Conservation (phyloP, 2,888 invertebrate species). For the Drosophila greeni region DNA sequence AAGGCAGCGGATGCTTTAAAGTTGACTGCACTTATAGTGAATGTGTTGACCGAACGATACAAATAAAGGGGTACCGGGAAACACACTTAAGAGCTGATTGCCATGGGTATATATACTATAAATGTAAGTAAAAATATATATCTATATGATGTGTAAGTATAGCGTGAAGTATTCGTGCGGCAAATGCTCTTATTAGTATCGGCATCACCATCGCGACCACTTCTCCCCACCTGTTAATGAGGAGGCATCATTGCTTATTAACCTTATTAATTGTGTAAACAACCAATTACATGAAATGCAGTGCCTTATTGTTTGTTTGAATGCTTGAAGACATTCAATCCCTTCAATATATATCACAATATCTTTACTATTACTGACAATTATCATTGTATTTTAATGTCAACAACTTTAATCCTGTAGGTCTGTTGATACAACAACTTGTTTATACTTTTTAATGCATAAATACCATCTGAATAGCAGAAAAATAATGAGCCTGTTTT, state of each 20-base stretch:
- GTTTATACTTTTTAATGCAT: not conserved
- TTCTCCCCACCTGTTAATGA: not conserved
- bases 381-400: not conserved
- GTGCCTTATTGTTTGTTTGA: not conserved
- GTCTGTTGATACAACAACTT: not conserved
- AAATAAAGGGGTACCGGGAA: conserved; percentile 8
- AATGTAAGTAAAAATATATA: not conserved
- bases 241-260: not conserved
- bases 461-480: not conserved
- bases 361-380: not conserved
- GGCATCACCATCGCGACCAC: not conserved
- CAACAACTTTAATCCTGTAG: not conserved
- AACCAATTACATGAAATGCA: not conserved
- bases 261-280: not conserved
- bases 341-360: no score
- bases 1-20: conserved; percentile 12
- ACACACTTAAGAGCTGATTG: conserved; percentile 32
- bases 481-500: not conserved
- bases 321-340: not conserved
- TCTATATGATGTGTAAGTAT: not conserved
- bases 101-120: not conserved
- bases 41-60: conserved; percentile 30
- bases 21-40: conserved; percentile 32
- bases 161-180: not conserved
- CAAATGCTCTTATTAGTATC: not conserved